A percentile compares a stretch with the other conserved stretches of the same genome.
Evolutionary conservation across 2,888 invertebrate species (phyloP).

Genomic region (Spialia ferax): DNA sequence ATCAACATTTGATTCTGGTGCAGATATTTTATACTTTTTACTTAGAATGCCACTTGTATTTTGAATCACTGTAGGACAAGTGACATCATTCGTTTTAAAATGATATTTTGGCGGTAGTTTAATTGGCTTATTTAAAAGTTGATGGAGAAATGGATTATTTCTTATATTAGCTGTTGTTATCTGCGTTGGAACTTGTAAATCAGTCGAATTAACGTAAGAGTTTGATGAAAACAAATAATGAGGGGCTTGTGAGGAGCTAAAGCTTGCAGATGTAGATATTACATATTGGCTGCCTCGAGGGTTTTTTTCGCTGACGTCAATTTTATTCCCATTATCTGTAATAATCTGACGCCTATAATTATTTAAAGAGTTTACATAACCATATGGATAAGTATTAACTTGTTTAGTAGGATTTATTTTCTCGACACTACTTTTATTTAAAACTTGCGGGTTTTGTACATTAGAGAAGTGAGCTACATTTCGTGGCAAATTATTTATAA

Average conservation of each 20-base stretch:
- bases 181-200: background rate
- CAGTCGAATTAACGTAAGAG: background rate
- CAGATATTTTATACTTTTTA: background rate
- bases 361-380: background rate
- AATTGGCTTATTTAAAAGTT: constrained; percentile 5
- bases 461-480: background rate
- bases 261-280: background rate
- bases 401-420: background rate
- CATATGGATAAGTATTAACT: background rate
- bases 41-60: background rate
- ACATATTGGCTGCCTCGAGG: background rate
- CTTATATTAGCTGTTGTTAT: background rate
- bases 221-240: background rate
- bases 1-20: background rate
- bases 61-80: background rate
- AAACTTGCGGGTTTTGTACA: background rate
- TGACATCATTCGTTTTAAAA: background rate
- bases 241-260: background rate
- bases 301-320: background rate
- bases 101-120: background rate
- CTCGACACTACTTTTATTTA: background rate
- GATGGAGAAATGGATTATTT: constrained; percentile 1
- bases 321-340: background rate
- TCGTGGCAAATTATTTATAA: background rate
- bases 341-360: background rate